Percentiles rank a stretch among this genome's conserved stretches.
Conservation (phyloP, 2,888 invertebrate species). For the Sepiola atlantica region DNA sequence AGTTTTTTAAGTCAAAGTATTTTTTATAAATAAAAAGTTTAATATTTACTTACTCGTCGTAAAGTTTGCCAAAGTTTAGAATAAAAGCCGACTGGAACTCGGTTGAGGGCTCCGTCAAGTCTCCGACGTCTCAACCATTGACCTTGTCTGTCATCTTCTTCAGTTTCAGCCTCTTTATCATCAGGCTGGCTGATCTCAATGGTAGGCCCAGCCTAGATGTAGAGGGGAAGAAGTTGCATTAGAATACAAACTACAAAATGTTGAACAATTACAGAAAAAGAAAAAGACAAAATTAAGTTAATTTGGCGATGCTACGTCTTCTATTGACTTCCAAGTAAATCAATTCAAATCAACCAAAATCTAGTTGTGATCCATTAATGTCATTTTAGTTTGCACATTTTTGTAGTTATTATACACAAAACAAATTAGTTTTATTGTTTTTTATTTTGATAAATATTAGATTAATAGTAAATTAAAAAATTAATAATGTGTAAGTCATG, state of each 20-base stretch:
- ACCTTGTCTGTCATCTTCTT: slow-evolving; percentile 85
- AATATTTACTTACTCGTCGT: slow-evolving; percentile 75
- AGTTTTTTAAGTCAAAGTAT: background rate
- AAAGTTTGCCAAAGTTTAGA: slow-evolving; percentile 87
- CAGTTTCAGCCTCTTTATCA: slow-evolving; percentile 54
- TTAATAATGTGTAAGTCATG: no score
- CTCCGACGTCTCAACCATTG: slow-evolving; percentile 96
- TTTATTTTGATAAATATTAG: no score
- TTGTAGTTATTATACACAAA: no score
- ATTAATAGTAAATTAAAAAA: no score
- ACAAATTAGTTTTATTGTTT: no score
- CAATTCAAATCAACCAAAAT: no score
- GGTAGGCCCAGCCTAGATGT: slow-evolving; percentile 52
- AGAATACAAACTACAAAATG: background rate
- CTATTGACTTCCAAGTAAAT: no score
- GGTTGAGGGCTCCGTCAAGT: slow-evolving; percentile 95
- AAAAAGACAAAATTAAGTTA: background rate
- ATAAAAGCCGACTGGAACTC: slow-evolving; percentile 97
- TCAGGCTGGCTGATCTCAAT: slow-evolving; percentile 41
- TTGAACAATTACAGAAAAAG: background rate
- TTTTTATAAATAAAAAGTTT: background rate
- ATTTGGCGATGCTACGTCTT: background rate
- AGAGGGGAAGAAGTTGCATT: slow-evolving; percentile 36
- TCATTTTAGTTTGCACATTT: no score
- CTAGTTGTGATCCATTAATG: no score